Percentiles rank a stretch among this genome's conserved stretches.
phyloP scores from a whole-genome alignment of 2,113 vertebrate genomes.

The Dascyllus trimaculatus region DNA sequence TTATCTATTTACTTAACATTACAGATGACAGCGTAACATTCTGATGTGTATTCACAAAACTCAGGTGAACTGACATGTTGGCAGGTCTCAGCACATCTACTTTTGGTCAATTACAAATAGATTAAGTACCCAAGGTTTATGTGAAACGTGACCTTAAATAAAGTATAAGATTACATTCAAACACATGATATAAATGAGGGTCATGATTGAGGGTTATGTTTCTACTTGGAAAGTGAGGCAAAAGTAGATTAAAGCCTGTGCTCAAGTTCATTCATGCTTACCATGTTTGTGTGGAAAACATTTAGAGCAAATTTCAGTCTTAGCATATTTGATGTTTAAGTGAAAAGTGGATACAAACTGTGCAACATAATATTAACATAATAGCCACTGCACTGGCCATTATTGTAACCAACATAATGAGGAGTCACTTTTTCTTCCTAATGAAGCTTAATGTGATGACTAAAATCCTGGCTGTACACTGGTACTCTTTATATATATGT shows the following conservation, averaged over 20 bases:
- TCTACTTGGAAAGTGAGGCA: background rate
- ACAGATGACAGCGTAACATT: background rate
- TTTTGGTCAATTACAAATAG: background rate
- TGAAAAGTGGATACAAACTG: constrained; percentile 3
- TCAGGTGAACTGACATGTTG: background rate
- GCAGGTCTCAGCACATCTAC: background rate
- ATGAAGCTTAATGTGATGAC: constrained; percentile 1
- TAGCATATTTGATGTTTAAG: constrained; percentile 1
- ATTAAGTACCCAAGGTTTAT: too few relatives aligned
- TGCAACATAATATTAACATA: constrained; percentile 10
- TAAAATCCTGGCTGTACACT: constrained; percentile 10
- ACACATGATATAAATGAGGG: background rate
- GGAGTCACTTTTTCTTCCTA: constrained; percentile 9
- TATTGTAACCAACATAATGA: constrained; percentile 21
- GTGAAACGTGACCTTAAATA: too few relatives aligned
- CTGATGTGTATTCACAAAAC: background rate
- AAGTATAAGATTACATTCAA: background rate
- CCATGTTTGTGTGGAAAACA: background rate
- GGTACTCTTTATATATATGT: background rate
- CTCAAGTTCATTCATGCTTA: background rate
- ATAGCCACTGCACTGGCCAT: background rate
- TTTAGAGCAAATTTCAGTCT: background rate
- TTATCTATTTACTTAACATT: background rate
- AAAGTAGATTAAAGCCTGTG: background rate
- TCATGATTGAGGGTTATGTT: too few relatives aligned